phyloP scores from a whole-genome alignment of 2,797 vertebrate species.

The Bryconaethiops microstoma region DNA sequence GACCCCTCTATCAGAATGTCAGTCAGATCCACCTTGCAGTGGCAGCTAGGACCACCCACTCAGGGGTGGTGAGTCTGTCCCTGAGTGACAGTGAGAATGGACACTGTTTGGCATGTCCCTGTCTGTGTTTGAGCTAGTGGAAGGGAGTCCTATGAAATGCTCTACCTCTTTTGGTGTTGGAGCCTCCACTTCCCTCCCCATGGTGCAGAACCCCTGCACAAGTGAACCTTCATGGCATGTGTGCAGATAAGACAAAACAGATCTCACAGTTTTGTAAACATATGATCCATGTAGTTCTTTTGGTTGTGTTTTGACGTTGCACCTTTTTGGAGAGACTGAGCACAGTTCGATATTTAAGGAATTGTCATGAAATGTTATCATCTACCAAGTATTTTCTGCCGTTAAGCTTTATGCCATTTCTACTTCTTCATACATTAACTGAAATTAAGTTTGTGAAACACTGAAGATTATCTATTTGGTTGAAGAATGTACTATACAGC shows the following conservation, averaged over 20 bases:
- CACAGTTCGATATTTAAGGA: not conserved
- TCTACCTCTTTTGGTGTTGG: constrained; percentile 34
- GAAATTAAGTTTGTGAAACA: constrained; percentile 16
- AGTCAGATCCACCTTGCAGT: not conserved
- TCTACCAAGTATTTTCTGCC: not conserved
- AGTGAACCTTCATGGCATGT: constrained; percentile 43
- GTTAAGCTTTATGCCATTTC: not conserved
- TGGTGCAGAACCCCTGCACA: constrained; percentile 26
- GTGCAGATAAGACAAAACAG: constrained; percentile 35
- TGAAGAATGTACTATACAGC: not conserved
- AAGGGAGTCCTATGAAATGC: constrained; percentile 30
- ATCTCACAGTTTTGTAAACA: constrained; percentile 7
- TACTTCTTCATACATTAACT: not conserved
- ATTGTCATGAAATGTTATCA: not conserved
- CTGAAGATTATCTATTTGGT: not conserved
- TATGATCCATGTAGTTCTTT: constrained; percentile 37
- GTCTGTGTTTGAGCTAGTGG: constrained; percentile 36
- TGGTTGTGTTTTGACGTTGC: constrained; percentile 25
- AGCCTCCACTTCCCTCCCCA: not conserved
- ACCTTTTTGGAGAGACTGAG: constrained; percentile 13
- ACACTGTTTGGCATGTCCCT: constrained; percentile 47
- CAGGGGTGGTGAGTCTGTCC: constrained; percentile 4
- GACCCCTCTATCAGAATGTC: constrained; percentile 35
- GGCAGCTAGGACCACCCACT: not conserved
- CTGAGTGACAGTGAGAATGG: constrained; percentile 18